Evolutionary conservation across 2,113 vertebrate genomes (phyloP).

Genomic region (Cyphomyrus discorhynchus): DNA sequence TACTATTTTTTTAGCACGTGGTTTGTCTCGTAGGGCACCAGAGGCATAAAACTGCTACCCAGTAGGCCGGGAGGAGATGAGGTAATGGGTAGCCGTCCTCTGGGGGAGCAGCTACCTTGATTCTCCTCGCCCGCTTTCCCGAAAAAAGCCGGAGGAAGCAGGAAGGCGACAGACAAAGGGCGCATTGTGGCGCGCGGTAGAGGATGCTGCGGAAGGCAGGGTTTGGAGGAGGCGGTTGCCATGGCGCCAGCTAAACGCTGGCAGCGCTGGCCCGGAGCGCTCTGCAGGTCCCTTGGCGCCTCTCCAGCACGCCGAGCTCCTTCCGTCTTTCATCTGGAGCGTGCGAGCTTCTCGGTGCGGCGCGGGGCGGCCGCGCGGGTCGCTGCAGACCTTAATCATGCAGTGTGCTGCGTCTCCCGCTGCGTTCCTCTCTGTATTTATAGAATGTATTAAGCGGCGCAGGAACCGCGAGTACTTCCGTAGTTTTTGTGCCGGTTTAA

Average conservation of each 20-base stretch:
- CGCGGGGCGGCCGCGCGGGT: not conserved
- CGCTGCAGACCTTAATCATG: not conserved
- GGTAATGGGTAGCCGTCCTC: not conserved
- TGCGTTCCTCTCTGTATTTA: not conserved
- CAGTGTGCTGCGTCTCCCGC: not conserved
- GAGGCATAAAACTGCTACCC: not conserved
- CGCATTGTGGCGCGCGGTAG: not conserved
- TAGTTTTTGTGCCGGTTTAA: not conserved
- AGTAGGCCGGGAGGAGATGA: not conserved
- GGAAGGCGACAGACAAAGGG: not conserved
- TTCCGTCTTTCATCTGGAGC: not conserved
- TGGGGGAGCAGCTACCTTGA: not conserved
- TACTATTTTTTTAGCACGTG: not conserved
- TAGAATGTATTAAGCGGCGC: not conserved
- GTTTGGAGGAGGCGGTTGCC: slow-evolving; percentile 10
- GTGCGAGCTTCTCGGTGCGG: not conserved
- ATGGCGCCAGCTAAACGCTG: not conserved
- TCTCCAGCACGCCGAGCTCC: not conserved
- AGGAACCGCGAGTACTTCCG: not conserved
- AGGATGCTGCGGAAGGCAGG: not conserved
- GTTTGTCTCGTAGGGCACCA: not conserved
- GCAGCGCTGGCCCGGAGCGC: not conserved
- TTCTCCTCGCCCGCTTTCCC: not conserved
- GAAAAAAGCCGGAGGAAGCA: not conserved
- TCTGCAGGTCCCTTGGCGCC: not conserved